Base-by-base conservation (phyloP, 1,140 invertebrate genomes). In the Apis florea region DNA sequence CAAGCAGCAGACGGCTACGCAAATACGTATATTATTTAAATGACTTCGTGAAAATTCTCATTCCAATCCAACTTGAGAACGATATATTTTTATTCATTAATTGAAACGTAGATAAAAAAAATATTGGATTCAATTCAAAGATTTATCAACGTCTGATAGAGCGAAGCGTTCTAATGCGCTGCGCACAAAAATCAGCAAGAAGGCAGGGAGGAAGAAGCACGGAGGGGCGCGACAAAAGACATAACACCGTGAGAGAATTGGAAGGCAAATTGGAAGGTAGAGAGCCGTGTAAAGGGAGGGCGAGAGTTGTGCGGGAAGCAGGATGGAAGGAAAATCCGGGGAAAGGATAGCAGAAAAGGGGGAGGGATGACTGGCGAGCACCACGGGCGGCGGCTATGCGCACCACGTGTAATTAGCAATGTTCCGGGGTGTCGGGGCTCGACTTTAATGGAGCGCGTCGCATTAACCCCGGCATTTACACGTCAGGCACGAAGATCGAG, bases 391-490 rank as follows among this genome's bases (percentile, higher is more conserved):
- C 82, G 86, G 77, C 86, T 87, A 84, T 87, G 82, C 79, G 72
- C 79, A 81, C 88, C 87, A 88, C 86, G 86, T 88, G 86, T 88
- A 90, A 90, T 90, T 90, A 89, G 88, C 88, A 82, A 89, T 89
- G 86, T 90, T 86, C 88, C 81, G 79, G 80, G 78, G 77, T 87
- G 85, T 88, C 78, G 85, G 77, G 86, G 83, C 86, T 90, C 88
- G 88, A 88, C 89, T 90, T 90, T 89, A 90, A 90, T 90, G 88
- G 86, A 89, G 86, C 89, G 86, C 86, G 86, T 90, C 88, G 88
- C 84, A 90, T 89, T 90, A 89, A 89, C 89, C 84, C 85, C 82
- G 83, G 87, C 85, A 89, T 88, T 90, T 89, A 83, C 88, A 88
- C 82, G 86, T 89, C 89, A 87, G 85, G 85, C 78, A 83, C 72